Conservation (phyloP, 2,797 vertebrate species). For the Chloroceryle inda region DNA sequence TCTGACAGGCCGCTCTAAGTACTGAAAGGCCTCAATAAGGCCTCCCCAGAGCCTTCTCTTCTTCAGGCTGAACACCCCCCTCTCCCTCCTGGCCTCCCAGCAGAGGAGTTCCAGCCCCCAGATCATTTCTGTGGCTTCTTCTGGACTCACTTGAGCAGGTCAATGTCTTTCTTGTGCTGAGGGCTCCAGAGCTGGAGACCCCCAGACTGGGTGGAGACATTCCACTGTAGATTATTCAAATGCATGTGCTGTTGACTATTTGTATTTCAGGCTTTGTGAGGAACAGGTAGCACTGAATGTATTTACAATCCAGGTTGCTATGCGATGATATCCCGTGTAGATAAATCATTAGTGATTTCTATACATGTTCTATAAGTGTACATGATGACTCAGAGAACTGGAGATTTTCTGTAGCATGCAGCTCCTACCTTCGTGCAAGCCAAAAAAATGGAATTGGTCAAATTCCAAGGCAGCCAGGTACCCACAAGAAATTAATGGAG, state of each 20-base stretch:
- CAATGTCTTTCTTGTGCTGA: background rate
- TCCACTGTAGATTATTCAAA: background rate
- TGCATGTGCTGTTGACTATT: background rate
- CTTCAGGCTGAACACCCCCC: too few species aligned
- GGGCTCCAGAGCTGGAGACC: background rate
- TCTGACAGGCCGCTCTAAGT: too few species aligned
- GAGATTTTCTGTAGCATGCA: background rate
- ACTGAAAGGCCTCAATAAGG: too few species aligned
- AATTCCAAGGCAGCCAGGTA: background rate
- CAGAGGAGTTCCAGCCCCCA: background rate
- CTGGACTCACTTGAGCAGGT: background rate
- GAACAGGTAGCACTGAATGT: background rate
- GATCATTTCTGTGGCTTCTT: background rate
- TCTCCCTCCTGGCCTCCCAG: background rate
- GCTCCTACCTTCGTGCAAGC: background rate
- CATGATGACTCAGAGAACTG: slow-evolving; percentile 17
- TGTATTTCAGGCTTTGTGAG: background rate
- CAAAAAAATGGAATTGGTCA: slow-evolving; percentile 1
- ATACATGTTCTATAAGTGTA: background rate
- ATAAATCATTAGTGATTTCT: slow-evolving; percentile 53
- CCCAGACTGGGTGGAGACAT: background rate
- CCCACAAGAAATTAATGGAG: background rate
- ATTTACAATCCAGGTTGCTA: background rate
- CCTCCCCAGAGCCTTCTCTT: too few species aligned
- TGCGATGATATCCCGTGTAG: background rate